A percentile compares a stretch with the other conserved stretches of the same genome.
Conservation (phyloP, 1,140 invertebrate genomes). For the Venturia canescens region DNA sequence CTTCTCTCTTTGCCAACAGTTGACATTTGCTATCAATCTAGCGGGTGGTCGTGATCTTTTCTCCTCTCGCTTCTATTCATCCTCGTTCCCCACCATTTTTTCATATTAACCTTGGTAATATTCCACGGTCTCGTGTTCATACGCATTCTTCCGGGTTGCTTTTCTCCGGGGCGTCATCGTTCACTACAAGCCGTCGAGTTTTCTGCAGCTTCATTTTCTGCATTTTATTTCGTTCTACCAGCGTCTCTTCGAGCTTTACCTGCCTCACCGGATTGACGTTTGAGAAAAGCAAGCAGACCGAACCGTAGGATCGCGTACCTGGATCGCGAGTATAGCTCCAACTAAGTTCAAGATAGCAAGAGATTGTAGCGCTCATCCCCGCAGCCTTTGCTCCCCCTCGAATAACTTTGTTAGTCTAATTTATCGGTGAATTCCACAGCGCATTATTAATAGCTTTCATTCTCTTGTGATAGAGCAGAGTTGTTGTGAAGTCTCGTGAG, state of each 20-base stretch:
- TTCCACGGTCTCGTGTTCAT: slow-evolving; percentile 22
- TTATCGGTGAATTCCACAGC: slow-evolving; percentile 64
- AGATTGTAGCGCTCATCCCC: not conserved
- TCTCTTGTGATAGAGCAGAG: slow-evolving; percentile 37
- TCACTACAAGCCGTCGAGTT: slow-evolving; percentile 50
- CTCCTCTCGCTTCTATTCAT: slow-evolving; percentile 9
- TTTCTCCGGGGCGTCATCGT: slow-evolving; percentile 59
- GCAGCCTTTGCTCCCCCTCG: slow-evolving; percentile 18
- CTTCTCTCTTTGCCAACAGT: not conserved
- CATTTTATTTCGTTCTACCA: not conserved
- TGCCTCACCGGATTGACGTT: not conserved
- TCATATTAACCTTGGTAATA: slow-evolving; percentile 34
- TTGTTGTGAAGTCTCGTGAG: not conserved
- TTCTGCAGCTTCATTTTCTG: too few relatives aligned
- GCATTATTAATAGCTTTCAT: slow-evolving; percentile 63
- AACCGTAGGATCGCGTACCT: not conserved
- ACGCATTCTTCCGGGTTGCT: slow-evolving; percentile 12
- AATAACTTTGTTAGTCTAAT: slow-evolving; percentile 69
- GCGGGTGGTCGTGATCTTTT: slow-evolving; percentile 9
- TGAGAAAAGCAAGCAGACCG: not conserved
- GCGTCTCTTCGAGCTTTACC: not conserved
- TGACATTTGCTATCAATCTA: slow-evolving; percentile 36
- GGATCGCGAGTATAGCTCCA: not conserved
- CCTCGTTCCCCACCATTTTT: slow-evolving; percentile 19
- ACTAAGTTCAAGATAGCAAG: slow-evolving; percentile 15